Evolutionary conservation across 1,140 invertebrate species (phyloP).

Genomic region (Delia radicum): DNA sequence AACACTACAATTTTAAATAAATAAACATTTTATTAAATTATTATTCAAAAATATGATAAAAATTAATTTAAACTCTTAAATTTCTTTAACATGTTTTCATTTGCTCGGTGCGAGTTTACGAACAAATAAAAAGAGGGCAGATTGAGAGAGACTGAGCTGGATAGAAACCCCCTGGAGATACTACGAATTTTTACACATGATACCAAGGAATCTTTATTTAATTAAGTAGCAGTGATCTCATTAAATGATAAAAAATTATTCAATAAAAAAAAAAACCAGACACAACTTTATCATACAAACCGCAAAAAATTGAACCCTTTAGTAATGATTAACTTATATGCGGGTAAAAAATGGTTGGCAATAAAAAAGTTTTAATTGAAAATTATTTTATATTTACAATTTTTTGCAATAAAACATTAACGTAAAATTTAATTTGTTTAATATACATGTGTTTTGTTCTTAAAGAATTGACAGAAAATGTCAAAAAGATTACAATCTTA

Average conservation of each 20-base stretch:
- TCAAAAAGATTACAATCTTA: neutral
- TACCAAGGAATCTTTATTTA: neutral
- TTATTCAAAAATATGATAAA: too few relatives aligned
- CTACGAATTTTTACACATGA: too few relatives aligned
- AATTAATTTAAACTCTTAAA: too few relatives aligned
- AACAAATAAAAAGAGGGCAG: too few relatives aligned
- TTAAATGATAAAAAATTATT: neutral
- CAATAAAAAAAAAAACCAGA: neutral
- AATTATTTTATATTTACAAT: neutral
- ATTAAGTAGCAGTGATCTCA: conserved; percentile 4
- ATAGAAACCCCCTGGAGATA: too few relatives aligned
- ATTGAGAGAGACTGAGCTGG: neutral
- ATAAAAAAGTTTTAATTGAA: neutral
- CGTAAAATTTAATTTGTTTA: too few relatives aligned
- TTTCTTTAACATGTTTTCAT: too few relatives aligned
- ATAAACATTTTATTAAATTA: too few relatives aligned
- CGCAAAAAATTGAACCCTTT: neutral
- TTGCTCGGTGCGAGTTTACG: too few relatives aligned
- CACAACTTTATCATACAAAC: neutral
- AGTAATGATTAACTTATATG: neutral
- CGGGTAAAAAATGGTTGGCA: neutral
- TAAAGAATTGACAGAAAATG: neutral
- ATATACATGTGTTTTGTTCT: neutral
- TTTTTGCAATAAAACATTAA: neutral
- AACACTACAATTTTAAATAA: too few relatives aligned